phyloP scores from a whole-genome alignment of 2,797 vertebrate species.

The Smutsia gigantea region DNA sequence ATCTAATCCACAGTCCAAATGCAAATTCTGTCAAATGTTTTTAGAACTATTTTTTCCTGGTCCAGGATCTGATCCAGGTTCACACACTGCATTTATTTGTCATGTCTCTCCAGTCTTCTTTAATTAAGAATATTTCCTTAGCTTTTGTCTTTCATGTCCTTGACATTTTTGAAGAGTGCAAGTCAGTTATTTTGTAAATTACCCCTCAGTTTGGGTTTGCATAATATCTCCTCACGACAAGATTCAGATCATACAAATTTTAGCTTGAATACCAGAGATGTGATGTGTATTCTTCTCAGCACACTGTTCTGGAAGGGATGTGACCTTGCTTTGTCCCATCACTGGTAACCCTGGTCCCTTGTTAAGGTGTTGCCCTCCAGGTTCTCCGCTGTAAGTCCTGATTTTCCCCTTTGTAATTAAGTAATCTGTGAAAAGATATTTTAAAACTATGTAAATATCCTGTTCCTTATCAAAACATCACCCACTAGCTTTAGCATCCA shows the following conservation, averaged over 20 bases:
- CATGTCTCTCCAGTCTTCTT: background rate
- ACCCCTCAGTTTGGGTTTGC: background rate
- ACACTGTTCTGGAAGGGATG: background rate
- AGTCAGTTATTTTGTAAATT: slow-evolving; percentile 38
- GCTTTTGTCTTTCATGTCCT: background rate
- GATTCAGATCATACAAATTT: background rate
- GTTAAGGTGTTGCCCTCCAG: background rate
- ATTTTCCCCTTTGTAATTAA: background rate
- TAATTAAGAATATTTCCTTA: slow-evolving; percentile 5
- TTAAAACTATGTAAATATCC: background rate
- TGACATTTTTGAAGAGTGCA: slow-evolving; percentile 31
- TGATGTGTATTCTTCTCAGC: background rate
- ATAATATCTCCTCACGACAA: background rate
- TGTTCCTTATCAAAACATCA: background rate
- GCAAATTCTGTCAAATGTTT: background rate
- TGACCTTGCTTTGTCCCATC: background rate
- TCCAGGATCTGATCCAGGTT: background rate
- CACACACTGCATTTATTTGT: background rate
- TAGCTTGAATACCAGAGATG: background rate
- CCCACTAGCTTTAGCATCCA: background rate
- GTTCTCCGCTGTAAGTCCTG: background rate
- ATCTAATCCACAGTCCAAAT: background rate
- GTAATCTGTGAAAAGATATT: background rate
- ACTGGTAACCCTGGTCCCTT: background rate
- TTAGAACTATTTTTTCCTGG: background rate